Conservation (phyloP, 1,140 invertebrate genomes). For the Drosophila arizonae region DNA sequence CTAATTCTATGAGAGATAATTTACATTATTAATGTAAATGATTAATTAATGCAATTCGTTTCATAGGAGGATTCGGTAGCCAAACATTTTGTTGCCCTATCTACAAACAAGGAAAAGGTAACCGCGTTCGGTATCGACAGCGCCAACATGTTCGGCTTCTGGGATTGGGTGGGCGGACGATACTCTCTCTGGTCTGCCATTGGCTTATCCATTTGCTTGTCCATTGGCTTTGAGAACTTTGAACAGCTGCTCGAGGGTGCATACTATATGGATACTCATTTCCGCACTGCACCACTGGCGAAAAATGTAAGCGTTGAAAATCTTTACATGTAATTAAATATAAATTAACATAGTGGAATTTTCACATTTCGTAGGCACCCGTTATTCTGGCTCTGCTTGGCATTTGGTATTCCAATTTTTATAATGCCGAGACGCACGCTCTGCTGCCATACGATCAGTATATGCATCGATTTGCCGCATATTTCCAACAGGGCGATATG, state of each 20-base stretch:
- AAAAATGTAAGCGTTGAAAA: slow-evolving; percentile 90
- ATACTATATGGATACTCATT: slow-evolving; percentile 97
- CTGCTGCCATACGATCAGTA: slow-evolving; percentile 99
- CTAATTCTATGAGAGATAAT: neutral
- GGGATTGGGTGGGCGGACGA: slow-evolving; percentile 99
- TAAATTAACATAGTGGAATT: neutral
- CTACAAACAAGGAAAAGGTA: slow-evolving; percentile 96
- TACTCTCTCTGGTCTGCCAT: slow-evolving; percentile 99
- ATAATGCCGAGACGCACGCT: slow-evolving; percentile 96
- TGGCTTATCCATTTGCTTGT: slow-evolving; percentile 96
- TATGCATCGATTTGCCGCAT: slow-evolving; percentile 98
- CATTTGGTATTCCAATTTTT: slow-evolving; percentile 98
- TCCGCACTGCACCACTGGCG: slow-evolving; percentile 92
- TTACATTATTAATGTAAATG: neutral
- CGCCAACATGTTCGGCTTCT: slow-evolving; percentile 99
- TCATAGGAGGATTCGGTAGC: slow-evolving; percentile 91
- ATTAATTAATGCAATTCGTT: slow-evolving; percentile 36
- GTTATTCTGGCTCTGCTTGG: slow-evolving; percentile 97
- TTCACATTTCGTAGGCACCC: slow-evolving; percentile 88
- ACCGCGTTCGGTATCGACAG: slow-evolving; percentile 98
- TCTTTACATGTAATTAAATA: too few relatives aligned
- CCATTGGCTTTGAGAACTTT: slow-evolving; percentile 98
- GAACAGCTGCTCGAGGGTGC: slow-evolving; percentile 95
- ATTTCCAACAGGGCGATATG: slow-evolving; percentile 99
- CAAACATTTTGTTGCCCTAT: slow-evolving; percentile 99